Evolutionary conservation across 2,888 invertebrate species (phyloP).

Genomic region (Sinotaia quadrata): DNA sequence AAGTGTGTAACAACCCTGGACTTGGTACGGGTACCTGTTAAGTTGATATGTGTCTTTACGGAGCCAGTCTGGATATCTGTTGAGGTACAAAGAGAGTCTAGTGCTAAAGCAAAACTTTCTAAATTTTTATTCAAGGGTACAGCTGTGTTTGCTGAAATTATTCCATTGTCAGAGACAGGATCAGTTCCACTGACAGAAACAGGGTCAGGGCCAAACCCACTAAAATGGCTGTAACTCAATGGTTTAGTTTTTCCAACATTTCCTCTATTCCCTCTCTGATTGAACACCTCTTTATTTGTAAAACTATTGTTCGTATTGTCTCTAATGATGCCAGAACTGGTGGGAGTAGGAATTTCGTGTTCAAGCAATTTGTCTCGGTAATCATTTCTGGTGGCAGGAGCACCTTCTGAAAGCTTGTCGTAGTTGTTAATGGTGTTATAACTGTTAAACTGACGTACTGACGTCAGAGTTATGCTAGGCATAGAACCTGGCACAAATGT

Average conservation of each 20-base stretch:
- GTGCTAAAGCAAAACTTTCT: no score
- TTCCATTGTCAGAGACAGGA: no score
- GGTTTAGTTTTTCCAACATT: slow-evolving; percentile 18
- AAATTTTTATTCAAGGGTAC: no score
- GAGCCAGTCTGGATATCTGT: slow-evolving; percentile 33
- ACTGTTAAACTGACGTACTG: slow-evolving; percentile 38
- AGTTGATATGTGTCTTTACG: slow-evolving; percentile 14
- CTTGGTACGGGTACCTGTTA: neutral
- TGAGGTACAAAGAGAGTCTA: no score
- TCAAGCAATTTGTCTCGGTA: neutral
- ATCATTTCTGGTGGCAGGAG: neutral
- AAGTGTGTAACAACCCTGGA: slow-evolving; percentile 14
- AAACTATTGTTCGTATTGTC: neutral
- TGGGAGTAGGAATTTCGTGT: slow-evolving; percentile 4
- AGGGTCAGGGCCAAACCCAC: no score
- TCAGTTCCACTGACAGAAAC: slow-evolving; percentile 2
- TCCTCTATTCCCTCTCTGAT: slow-evolving; percentile 14
- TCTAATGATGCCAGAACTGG: slow-evolving; percentile 3
- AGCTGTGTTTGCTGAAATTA: no score
- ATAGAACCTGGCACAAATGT: slow-evolving; percentile 30
- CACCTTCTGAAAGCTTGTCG: slow-evolving; percentile 13
- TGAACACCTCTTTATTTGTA: no score
- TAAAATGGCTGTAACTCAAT: slow-evolving; percentile 17
- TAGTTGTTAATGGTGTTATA: slow-evolving; percentile 36
- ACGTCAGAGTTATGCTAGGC: slow-evolving; percentile 33